Evolutionary conservation across 2,888 invertebrate genomes (phyloP), one percentile per base, ranked within the genome.

Genomic region (Leptothorax acervorum): DNA sequence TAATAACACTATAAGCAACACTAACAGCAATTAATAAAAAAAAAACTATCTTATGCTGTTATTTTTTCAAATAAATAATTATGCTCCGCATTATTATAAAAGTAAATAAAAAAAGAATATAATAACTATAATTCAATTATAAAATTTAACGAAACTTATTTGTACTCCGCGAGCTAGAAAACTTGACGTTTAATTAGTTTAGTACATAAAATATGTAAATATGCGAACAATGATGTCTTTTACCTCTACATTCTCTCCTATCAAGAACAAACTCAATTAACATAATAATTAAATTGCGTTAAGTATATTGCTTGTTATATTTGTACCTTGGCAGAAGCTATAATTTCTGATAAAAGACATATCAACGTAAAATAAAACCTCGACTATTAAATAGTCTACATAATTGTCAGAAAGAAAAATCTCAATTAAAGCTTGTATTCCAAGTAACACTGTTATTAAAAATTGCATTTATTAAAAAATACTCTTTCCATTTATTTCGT

Each of bases 161-260:
- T 3, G n/a, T 68, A 31, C 31, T 9, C n/a, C 23, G 63, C 45
- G 8, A 45, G 15, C 45, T 45, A 45, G 48, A 62, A 78, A 65
- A 74, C 18, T 39, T 18, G 39, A 53, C 12, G 48, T 62, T 68
- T 82, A 83, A 87, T n/a, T n/a, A n/a, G n/a, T n/a, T 83, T 57
- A 82, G 63, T 82, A 48, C 63, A 76, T 12, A 51, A n/a, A 55
- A 78, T 31, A 48, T 73, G 42, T n/a, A 55, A 42, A 76, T 53
- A 53, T 31, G 4, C 12, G 39, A 51, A 28, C 74, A 83, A 85
- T 60, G 70, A 86, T 68, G 28, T 18, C 18, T 66, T 74, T 42
- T 42, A 57, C 8, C 45, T 57, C 6, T 42, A 65, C 65, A n/a
- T 60, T 78, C 78, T 62, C 63, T 57, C 18, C 15, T 70, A 35